phyloP scores from a whole-genome alignment of 2,888 invertebrate genomes.

The Acrobasis consociella region DNA sequence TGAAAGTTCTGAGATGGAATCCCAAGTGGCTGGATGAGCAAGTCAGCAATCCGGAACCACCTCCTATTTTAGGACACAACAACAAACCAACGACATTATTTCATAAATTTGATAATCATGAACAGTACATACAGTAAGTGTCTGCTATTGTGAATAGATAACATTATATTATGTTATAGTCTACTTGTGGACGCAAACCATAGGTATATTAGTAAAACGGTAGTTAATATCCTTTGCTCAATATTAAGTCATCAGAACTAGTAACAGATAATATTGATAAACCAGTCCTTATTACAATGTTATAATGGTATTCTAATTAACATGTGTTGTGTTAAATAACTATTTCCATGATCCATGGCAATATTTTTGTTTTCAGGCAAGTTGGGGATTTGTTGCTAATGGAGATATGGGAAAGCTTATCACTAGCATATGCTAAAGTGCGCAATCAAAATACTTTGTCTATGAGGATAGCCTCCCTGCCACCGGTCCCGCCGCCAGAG shows the following conservation, averaged over 20 bases:
- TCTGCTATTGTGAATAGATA: neutral
- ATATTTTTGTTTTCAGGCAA: constrained; percentile 53
- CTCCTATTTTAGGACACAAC: constrained; percentile 78
- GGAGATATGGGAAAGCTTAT: constrained; percentile 84
- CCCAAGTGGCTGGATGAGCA: constrained; percentile 86
- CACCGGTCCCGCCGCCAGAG: constrained; percentile 58
- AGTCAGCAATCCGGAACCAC: constrained; percentile 69
- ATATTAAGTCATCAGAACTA: too few relatives aligned
- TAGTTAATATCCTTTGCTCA: too few relatives aligned
- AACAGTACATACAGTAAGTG: constrained; percentile 84
- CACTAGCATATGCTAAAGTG: constrained; percentile 58
- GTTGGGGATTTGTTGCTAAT: constrained; percentile 82
- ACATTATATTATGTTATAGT: neutral
- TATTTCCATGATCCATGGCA: neutral
- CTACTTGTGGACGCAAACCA: too few relatives aligned
- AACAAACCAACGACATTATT: constrained; percentile 78
- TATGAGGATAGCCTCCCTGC: constrained; percentile 63
- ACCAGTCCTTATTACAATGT: too few relatives aligned
- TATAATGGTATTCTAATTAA: neutral
- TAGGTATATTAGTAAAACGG: too few relatives aligned
- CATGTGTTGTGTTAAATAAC: neutral
- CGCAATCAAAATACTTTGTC: constrained; percentile 45
- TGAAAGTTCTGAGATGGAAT: constrained; percentile 85
- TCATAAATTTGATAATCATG: constrained; percentile 78
- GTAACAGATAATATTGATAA: too few relatives aligned